Evolutionary conservation across 2,888 invertebrate species (phyloP).

Genomic region (Macaria notata): DNA sequence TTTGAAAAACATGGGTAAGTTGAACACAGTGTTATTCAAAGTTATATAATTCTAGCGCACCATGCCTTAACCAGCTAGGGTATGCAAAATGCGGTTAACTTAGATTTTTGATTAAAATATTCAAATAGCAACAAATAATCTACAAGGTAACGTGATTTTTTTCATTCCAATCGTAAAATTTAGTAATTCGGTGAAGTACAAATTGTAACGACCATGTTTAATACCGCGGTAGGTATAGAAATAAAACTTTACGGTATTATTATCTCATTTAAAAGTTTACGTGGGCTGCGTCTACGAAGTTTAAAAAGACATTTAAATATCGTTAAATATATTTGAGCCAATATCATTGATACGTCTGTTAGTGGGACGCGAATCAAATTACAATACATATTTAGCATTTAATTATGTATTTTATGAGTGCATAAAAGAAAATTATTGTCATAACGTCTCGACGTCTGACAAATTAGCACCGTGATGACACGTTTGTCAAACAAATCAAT

Average conservation of each 20-base stretch:
- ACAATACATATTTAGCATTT: conserved; percentile 23
- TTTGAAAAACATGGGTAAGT: too few species aligned
- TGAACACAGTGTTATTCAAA: too few species aligned
- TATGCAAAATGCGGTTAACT: too few species aligned
- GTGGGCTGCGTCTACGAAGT: conserved; percentile 30
- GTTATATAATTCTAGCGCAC: too few species aligned
- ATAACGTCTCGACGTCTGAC: conserved; percentile 23
- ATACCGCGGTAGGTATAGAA: conserved; percentile 1
- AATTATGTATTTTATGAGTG: conserved; percentile 28
- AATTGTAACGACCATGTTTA: conserved; percentile 15
- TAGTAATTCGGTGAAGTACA: neutral
- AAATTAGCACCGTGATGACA: conserved; percentile 38
- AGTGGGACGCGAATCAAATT: conserved; percentile 22
- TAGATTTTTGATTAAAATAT: too few species aligned
- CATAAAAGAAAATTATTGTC: conserved; percentile 22
- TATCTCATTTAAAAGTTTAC: conserved; percentile 15
- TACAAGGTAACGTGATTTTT: conserved; percentile 9
- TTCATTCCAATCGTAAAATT: conserved; percentile 27
- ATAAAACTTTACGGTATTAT: conserved; percentile 20
- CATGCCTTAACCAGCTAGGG: too few species aligned
- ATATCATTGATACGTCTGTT: conserved; percentile 17
- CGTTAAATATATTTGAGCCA: conserved; percentile 27
- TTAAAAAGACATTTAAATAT: conserved; percentile 32
- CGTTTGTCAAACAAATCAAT: conserved; percentile 39
- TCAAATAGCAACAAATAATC: too few species aligned